These are phyloP conservation scores for Mesoligia furuncula DNA, from an alignment of 2,888 invertebrate species.

Conservation along the genomic window DNA sequence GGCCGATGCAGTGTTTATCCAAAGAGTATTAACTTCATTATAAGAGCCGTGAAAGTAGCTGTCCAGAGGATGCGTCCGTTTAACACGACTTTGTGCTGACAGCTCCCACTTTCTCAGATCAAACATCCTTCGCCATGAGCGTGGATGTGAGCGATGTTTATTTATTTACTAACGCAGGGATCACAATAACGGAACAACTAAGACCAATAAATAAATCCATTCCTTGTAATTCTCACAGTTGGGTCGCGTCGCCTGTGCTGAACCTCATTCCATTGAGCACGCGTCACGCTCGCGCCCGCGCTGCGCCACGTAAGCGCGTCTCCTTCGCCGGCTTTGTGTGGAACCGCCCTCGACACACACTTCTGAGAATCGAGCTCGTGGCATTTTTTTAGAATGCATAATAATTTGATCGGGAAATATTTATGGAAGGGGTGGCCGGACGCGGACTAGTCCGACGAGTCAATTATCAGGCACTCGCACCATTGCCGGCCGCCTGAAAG, in stretches of 20 bases:
- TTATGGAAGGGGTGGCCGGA: slow-evolving; percentile 89
- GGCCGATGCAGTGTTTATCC: slow-evolving; percentile 52
- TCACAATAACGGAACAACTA: slow-evolving; percentile 86
- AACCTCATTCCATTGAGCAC: slow-evolving; percentile 86
- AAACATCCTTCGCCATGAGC: slow-evolving; percentile 69
- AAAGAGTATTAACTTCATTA: slow-evolving; percentile 59
- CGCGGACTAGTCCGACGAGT: slow-evolving; percentile 85
- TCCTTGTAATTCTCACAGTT: slow-evolving; percentile 89
- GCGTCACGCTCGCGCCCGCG: slow-evolving; percentile 75
- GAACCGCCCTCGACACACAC: slow-evolving; percentile 85
- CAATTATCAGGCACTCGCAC: slow-evolving; percentile 85
- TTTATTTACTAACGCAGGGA: slow-evolving; percentile 80
- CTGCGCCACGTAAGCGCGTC: slow-evolving; percentile 69
- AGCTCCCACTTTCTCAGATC: slow-evolving; percentile 68
- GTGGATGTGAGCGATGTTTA: slow-evolving; percentile 75
- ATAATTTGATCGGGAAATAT: slow-evolving; percentile 91
- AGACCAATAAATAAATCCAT: slow-evolving; percentile 89
- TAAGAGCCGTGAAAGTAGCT: slow-evolving; percentile 59
- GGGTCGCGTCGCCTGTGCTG: slow-evolving; percentile 80
- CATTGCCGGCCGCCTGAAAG: slow-evolving; percentile 80
- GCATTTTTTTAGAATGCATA: slow-evolving; percentile 89
- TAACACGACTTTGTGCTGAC: slow-evolving; percentile 70
- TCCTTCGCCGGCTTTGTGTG: slow-evolving; percentile 82
- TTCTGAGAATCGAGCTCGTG: slow-evolving; percentile 88
- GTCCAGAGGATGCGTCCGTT: slow-evolving; percentile 73